A percentile compares a stretch with the other conserved stretches of the same genome.
These are phyloP conservation scores for Caiman crocodilus DNA, from an alignment of 2,797 vertebrate genomes.

Conservation along the genomic window DNA sequence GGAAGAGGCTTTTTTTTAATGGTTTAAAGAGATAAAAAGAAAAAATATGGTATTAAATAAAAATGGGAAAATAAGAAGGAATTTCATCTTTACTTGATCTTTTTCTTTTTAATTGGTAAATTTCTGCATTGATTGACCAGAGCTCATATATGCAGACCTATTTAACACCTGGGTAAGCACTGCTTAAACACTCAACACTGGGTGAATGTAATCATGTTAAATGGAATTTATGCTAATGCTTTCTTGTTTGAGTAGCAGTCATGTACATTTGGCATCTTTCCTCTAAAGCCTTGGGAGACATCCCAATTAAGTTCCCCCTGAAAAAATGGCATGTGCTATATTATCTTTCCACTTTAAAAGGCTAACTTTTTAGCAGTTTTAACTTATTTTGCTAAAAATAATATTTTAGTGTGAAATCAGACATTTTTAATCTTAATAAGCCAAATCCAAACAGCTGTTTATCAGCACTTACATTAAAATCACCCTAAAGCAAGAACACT, in stretches of 20 bases:
- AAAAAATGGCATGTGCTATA: neutral
- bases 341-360: neutral
- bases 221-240: slow-evolving; percentile 58
- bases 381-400: neutral
- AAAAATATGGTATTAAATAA: slow-evolving; percentile 3
- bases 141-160: slow-evolving; percentile 46
- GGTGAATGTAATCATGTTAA: slow-evolving; percentile 54
- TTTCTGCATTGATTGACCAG: slow-evolving; percentile 44
- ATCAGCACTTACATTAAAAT: slow-evolving; percentile 14
- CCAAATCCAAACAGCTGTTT: neutral
- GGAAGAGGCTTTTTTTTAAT: neutral
- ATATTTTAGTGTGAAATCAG: neutral
- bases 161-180: slow-evolving; percentile 71
- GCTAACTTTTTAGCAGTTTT: neutral
- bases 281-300: slow-evolving; percentile 37
- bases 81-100: slow-evolving; percentile 51
- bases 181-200: slow-evolving; percentile 59
- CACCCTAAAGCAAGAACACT: neutral
- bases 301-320: slow-evolving; percentile 36
- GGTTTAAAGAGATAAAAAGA: slow-evolving; percentile 10
- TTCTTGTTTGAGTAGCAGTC: slow-evolving; percentile 42
- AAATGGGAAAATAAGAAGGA: neutral
- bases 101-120: slow-evolving; percentile 59
- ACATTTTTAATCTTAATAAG: neutral
- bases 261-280: slow-evolving; percentile 45